These are phyloP conservation scores for Fistularia commersonii DNA, from an alignment of 2,797 vertebrate genomes.

Conservation along the genomic window DNA sequence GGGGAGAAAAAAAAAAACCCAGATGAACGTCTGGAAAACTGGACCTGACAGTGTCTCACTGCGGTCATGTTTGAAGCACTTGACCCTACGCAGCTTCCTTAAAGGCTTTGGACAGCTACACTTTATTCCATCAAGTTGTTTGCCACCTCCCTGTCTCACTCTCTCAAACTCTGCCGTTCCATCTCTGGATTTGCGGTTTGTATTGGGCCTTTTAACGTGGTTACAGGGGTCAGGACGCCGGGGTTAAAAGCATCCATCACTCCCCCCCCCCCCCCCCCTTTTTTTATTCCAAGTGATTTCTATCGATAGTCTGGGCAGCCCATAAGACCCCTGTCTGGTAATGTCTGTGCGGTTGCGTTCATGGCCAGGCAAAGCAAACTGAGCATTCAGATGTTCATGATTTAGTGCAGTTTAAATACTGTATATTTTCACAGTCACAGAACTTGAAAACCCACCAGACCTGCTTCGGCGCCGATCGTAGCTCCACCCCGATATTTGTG, in stretches of 20 bases:
- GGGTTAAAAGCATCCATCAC: slow-evolving; percentile 18
- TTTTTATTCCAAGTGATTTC: too few species aligned
- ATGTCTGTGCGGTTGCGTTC: too few species aligned
- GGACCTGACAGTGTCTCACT: slow-evolving; percentile 11
- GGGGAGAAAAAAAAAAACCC: slow-evolving; percentile 9
- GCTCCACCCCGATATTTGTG: slow-evolving; percentile 43
- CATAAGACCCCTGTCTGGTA: too few species aligned
- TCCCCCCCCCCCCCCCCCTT: not conserved
- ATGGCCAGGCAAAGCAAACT: too few species aligned
- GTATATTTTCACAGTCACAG: slow-evolving; percentile 45
- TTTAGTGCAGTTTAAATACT: slow-evolving; percentile 6
- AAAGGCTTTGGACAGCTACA: slow-evolving; percentile 4
- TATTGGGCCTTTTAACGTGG: slow-evolving; percentile 4
- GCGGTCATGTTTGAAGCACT: slow-evolving; percentile 8
- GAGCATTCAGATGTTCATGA: slow-evolving; percentile 21
- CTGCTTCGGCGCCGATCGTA: not conserved
- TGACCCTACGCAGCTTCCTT: slow-evolving; percentile 10
- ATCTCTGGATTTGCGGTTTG: slow-evolving; percentile 4
- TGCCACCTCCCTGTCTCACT: slow-evolving; percentile 6
- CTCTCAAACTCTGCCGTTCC: slow-evolving; percentile 1
- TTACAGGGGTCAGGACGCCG: slow-evolving; percentile 17
- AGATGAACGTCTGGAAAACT: slow-evolving; percentile 32
- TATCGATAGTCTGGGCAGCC: too few species aligned
- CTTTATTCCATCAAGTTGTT: slow-evolving; percentile 11
- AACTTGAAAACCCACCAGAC: not conserved